phyloP scores from a whole-genome alignment of 2,888 invertebrate genomes.

The Ochlodes sylvanus region DNA sequence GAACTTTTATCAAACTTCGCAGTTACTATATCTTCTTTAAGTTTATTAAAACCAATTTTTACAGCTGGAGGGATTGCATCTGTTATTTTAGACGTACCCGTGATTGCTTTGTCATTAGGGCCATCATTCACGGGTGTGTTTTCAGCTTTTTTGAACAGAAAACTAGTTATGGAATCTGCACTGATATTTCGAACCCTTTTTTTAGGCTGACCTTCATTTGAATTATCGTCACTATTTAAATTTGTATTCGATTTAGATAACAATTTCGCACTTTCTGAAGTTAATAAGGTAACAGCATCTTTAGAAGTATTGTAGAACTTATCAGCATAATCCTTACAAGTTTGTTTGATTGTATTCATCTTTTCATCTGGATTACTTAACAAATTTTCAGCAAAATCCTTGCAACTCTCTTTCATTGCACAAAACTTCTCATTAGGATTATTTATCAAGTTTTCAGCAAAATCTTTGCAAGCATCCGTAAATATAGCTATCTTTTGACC shows the following conservation, averaged over 20 bases:
- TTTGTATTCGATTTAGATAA: constrained; percentile 45
- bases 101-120: neutral
- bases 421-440: neutral
- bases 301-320: constrained; percentile 57
- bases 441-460: constrained; percentile 52
- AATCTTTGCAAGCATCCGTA: constrained; percentile 57
- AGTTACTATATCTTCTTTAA: constrained; percentile 14
- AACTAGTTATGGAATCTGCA: constrained; percentile 12
- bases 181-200: constrained; percentile 17
- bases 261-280: constrained; percentile 52
- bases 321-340: constrained; percentile 57
- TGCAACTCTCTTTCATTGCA: neutral
- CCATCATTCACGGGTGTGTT: constrained; percentile 10
- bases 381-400: constrained; percentile 31
- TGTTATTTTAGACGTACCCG: neutral
- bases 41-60: neutral
- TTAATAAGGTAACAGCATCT: constrained; percentile 55
- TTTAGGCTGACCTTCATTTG: constrained; percentile 29
- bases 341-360: constrained; percentile 54
- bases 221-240: constrained; percentile 39
- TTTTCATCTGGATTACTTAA: constrained; percentile 51
- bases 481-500: constrained; percentile 54
- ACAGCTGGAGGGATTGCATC: constrained; percentile 3
- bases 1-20: constrained; percentile 46
- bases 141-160: constrained; percentile 24